Evolutionary conservation across 2,888 invertebrate genomes (phyloP).

Genomic region (Xylota segnis): DNA sequence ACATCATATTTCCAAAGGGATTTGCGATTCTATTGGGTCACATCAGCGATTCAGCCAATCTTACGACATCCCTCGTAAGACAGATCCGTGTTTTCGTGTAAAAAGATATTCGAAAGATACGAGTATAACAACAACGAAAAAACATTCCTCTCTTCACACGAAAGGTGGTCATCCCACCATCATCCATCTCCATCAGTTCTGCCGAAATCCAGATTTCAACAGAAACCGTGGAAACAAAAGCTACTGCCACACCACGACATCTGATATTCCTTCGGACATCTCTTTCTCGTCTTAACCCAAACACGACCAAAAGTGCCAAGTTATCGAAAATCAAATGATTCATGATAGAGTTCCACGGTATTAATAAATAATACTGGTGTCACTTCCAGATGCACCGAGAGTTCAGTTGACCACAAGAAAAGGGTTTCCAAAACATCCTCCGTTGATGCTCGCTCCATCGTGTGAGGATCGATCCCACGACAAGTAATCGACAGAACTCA

Average conservation of each 20-base stretch:
- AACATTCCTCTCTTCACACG: background rate
- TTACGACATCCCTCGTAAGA: no score
- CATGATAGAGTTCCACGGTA: conserved; percentile 51
- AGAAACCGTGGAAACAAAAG: conserved; percentile 19
- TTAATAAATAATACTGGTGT: conserved; percentile 51
- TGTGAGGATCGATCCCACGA: conserved; percentile 43
- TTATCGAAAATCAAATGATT: conserved; percentile 68
- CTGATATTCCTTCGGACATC: conserved; percentile 39
- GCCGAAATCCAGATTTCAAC: conserved; percentile 32
- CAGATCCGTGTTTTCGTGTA: no score
- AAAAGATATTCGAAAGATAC: no score
- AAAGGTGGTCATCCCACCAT: background rate
- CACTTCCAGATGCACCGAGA: conserved; percentile 54
- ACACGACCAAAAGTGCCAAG: conserved; percentile 64
- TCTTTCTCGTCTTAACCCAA: conserved; percentile 31
- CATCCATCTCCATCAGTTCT: conserved; percentile 31
- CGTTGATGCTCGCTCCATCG: background rate
- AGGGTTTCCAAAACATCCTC: background rate
- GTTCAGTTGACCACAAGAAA: conserved; percentile 57
- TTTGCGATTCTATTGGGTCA: no score
- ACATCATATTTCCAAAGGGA: no score
- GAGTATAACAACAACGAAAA: no score
- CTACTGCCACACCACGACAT: conserved; percentile 39
- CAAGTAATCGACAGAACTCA: conserved; percentile 10
- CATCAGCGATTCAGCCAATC: no score